These are phyloP conservation scores for Craniophora ligustri DNA, from an alignment of 2,888 invertebrate genomes.

Conservation along the genomic window DNA sequence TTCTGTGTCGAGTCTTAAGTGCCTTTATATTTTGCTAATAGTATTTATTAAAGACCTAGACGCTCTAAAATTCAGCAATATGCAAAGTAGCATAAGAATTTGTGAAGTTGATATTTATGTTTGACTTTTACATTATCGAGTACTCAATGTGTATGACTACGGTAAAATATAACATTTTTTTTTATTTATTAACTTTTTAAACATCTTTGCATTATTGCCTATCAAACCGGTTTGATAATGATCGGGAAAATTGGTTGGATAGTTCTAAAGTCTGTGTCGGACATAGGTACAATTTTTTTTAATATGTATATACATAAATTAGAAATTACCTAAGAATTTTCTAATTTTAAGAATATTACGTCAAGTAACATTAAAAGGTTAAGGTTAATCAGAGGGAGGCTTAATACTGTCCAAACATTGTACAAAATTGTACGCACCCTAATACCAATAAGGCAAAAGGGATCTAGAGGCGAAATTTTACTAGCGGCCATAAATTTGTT, in stretches of 20 bases:
- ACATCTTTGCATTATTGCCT: too few species aligned
- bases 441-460: slow-evolving; percentile 42
- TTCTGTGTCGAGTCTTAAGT: slow-evolving; percentile 36
- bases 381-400: background rate
- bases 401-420: slow-evolving; percentile 7
- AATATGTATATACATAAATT: too few species aligned
- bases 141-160: too few species aligned
- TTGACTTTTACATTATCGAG: too few species aligned
- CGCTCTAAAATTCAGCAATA: background rate
- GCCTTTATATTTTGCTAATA: slow-evolving; percentile 6
- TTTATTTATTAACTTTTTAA: too few species aligned
- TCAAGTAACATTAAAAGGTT: background rate
- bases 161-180: too few species aligned
- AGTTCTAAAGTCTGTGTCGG: too few species aligned
- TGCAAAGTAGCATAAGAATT: too few species aligned
- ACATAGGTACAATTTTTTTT: too few species aligned
- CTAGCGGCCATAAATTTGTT: slow-evolving; percentile 52
- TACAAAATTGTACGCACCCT: slow-evolving; percentile 24
- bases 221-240: too few species aligned
- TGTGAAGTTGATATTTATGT: too few species aligned
- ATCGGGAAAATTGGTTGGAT: too few species aligned
- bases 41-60: background rate
- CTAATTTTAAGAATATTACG: background rate
- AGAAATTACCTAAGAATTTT: background rate
- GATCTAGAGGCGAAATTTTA: slow-evolving; percentile 46